Evolutionary conservation across 2,797 vertebrate genomes (phyloP).

Genomic region (Lacerta viridis): DNA sequence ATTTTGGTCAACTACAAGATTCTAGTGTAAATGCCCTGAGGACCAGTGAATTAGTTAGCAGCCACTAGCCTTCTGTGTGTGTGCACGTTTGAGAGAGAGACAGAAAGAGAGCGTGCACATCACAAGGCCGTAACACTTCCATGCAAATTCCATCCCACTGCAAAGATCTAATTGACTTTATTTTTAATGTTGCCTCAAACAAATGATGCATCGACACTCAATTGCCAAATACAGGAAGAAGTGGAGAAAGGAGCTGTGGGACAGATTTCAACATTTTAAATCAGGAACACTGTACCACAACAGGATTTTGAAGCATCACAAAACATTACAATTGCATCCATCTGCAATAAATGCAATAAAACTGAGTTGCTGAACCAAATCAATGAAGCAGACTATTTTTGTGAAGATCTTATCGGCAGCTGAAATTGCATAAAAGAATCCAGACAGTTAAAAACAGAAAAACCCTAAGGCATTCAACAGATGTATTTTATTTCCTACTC

Average conservation of each 20-base stretch:
- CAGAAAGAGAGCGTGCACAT: not conserved
- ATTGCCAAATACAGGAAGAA: not conserved
- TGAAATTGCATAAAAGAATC: not conserved
- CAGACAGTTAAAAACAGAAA: not conserved
- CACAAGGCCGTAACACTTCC: not conserved
- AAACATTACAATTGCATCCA: not conserved
- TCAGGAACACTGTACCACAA: not conserved
- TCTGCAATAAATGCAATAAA: not conserved
- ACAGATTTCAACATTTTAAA: not conserved
- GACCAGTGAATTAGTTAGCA: not conserved
- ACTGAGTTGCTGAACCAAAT: not conserved
- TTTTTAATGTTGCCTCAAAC: not conserved
- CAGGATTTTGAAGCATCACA: not conserved
- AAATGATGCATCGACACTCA: not conserved
- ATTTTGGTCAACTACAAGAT: not conserved
- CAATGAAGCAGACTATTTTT: not conserved
- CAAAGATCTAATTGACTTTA: not conserved
- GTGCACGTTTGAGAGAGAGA: not conserved
- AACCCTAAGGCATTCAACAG: not conserved
- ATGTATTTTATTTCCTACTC: not conserved
- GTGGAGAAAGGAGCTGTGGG: not conserved
- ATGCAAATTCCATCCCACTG: not conserved
- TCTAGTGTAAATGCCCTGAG: not conserved
- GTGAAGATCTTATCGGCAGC: constrained; percentile 11
- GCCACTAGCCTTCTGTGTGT: not conserved